Evolutionary conservation across 2,888 invertebrate genomes (phyloP).

Genomic region (Pheosia gnoma): DNA sequence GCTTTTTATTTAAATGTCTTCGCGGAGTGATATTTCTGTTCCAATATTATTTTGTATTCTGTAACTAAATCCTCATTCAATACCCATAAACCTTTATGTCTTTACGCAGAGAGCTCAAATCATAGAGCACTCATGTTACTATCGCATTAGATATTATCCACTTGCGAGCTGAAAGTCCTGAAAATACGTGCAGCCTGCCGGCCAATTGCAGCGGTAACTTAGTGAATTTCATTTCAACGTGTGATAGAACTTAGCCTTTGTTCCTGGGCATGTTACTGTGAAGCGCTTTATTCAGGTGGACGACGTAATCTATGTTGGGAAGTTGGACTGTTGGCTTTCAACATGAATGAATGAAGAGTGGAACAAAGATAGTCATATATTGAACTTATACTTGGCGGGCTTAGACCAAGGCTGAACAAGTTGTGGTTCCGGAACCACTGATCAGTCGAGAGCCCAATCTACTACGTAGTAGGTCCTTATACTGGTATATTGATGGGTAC

Average conservation of each 20-base stretch:
- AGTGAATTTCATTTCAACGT: slow-evolving; percentile 40
- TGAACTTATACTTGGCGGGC: too few species aligned
- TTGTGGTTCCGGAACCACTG: too few species aligned
- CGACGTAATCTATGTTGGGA: slow-evolving; percentile 33
- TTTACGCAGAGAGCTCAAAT: background rate
- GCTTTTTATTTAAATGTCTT: too few species aligned
- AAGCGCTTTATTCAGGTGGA: slow-evolving; percentile 39
- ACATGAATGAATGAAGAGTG: slow-evolving; percentile 10
- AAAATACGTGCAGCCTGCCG: slow-evolving; percentile 31
- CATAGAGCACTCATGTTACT: slow-evolving; percentile 11
- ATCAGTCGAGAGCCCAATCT: too few species aligned
- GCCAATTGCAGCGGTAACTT: slow-evolving; percentile 46
- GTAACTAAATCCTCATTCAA: too few species aligned
- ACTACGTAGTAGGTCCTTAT: too few species aligned
- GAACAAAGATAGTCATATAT: too few species aligned
- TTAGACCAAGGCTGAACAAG: too few species aligned
- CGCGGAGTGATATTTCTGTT: too few species aligned
- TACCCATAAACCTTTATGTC: too few species aligned
- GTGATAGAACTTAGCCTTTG: slow-evolving; percentile 40
- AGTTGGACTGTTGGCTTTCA: slow-evolving; percentile 25
- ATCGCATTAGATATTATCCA: slow-evolving; percentile 31
- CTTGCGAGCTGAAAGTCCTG: slow-evolving; percentile 32
- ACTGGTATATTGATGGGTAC: too few species aligned
- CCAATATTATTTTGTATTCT: too few species aligned
- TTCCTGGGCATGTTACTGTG: slow-evolving; percentile 29